Base-by-base conservation (phyloP, 1,140 invertebrate genomes). In the Drosophila asahinai region DNA sequence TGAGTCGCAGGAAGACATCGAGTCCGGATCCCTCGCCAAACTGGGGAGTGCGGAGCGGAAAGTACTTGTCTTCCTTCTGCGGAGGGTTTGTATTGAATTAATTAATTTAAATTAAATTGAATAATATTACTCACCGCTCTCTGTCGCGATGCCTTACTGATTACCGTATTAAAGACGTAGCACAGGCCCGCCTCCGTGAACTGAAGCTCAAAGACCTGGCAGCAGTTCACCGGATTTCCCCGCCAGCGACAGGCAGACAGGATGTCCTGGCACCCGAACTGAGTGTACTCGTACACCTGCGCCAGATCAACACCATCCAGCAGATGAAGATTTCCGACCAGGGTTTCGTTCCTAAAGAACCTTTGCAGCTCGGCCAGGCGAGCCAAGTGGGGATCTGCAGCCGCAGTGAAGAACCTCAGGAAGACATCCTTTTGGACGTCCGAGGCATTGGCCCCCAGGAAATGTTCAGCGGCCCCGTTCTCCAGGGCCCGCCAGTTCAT, bases 101-200 rank as follows among this genome's bases (percentile, higher is more conserved):
- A 7, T 9, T 45, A 19, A 15, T 14, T 1, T 0, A 25, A 5
- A 27, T 14, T 27, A 33, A 2, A 25, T 25, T 25, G 4, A 4
- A 22, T 22, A 22, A 25, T 25, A 25, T 25, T 25, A 25, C 22
- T 59, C 22, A 91, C 90, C 52, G 38, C 42, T 8, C 55, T 63
- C 7, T 61, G 17, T 3, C 49, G 43, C 25, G 70, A 71, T 12
- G 49, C 52, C 7, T 19, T 12, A 52, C 75, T 84, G 3, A 92
- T 58, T 2, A 22, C 47, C 25, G 91, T 79, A 63, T 92, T 92
- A 38, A 92, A 92, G 1, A 84, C 55, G 43, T 80, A 84, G 45
- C 91, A 92, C 25, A 79, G 60, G 1, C 91, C 91, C 33, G 80
- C n/a, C 22, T 92, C 91, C 1, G 91, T 92, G 40, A 77, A 83